These are phyloP conservation scores for Propsilocerus akamusi DNA, from an alignment of 1,140 invertebrate species.

Conservation along the genomic window DNA sequence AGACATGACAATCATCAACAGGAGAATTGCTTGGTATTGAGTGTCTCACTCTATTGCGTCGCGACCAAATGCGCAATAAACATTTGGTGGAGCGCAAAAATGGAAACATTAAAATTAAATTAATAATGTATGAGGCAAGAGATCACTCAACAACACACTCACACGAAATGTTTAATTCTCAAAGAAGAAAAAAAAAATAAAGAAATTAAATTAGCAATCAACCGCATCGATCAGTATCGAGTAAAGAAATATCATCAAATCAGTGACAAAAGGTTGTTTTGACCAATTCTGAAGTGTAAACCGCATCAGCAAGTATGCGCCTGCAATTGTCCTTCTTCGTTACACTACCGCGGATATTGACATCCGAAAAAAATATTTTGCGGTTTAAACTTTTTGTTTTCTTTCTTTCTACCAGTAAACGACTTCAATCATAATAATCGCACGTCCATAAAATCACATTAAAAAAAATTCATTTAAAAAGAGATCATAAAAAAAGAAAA, in stretches of 20 bases:
- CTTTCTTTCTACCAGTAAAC: no score
- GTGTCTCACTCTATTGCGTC: background rate
- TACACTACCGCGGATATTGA: no score
- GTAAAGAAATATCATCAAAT: background rate
- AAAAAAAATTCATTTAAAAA: no score
- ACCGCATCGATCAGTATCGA: no score
- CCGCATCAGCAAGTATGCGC: no score
- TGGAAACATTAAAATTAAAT: constrained; percentile 3
- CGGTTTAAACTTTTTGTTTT: no score
- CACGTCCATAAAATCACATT: no score
- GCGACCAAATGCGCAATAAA: background rate
- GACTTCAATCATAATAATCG: no score
- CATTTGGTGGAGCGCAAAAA: background rate
- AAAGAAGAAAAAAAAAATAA: background rate
- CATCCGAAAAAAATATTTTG: no score
- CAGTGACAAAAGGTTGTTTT: constrained; percentile 1
- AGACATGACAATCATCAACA: background rate
- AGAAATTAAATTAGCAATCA: constrained; percentile 3
- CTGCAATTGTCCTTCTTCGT: no score
- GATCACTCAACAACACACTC: background rate
- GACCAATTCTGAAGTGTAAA: background rate
- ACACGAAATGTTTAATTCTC: background rate
- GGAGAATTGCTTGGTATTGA: background rate
- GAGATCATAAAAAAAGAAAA: no score
- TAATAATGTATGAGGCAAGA: constrained; percentile 1